Base-by-base conservation (phyloP, 2,797 vertebrate species). In the Melanotaenia boesemani region DNA sequence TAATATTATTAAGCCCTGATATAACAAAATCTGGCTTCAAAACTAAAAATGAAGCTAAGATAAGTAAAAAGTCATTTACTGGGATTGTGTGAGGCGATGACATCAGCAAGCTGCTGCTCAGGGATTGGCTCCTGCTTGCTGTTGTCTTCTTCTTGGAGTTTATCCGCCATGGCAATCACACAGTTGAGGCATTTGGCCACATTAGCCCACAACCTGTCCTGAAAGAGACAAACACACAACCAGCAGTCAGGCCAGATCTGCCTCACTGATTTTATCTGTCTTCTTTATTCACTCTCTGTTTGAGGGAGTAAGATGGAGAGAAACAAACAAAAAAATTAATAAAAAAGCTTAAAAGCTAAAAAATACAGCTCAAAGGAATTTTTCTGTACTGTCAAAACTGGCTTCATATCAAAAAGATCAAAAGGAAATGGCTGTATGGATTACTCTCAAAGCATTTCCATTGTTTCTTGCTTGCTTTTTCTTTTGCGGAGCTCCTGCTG, bases 161-260 rank as follows among this genome's bases (percentile, higher is more conserved):
- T 96, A 80, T 99, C 98, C 90, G 97, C 97, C 96, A 96, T 96
- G 59, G 97, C 97, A 70, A 99, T 98, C 76, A 99, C 92, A 65
- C 96, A 97, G 93, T 98, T 98, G 87, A 99, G 95, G 88, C 96
- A 97, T 92, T 97, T 98, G 34, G 96, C 98, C 80, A 99, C 95
- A 2, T 92, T 97, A 86, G 96, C 96, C 98, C 98, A 99, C 80
- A 98, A 96, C 84, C 97, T 97, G 87, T 99, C 98, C 98, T 99
- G 89, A 82, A 97, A 94, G 77, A 87, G 94, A 63, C 92, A 60
- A 72, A 80, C 1, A 56, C 16, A 91, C 72, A 82, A 65, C 76
- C 72, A 79, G 64, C 67, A 67, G 76, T 87, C 73, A 83, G 68
- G 74, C 80, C 72, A 79, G 59, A 70, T 78, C 59, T 74, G 28